Percentiles rank a stretch among this genome's conserved stretches.
Evolutionary conservation across 35 echinoderm and acorn worm genomes (phyloP).

Genomic region (Strongylocentrotus purpuratus): DNA sequence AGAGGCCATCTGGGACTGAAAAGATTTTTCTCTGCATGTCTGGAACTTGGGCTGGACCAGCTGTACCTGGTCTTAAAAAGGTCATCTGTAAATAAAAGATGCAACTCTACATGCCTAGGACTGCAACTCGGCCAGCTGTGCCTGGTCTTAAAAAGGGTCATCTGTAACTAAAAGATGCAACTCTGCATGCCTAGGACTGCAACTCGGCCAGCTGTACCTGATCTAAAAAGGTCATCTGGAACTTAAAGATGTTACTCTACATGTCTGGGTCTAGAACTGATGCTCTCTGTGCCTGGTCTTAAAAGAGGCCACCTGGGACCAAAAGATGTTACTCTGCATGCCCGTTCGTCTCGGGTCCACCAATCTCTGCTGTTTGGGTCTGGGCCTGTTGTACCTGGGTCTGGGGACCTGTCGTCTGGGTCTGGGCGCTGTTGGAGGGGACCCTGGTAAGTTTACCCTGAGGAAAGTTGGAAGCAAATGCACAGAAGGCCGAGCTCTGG

Average conservation of each 20-base stretch:
- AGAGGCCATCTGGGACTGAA: background rate
- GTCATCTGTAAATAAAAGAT: too few relatives aligned
- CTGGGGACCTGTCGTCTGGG: slow-evolving; percentile 53
- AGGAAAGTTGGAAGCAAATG: slow-evolving; percentile 76
- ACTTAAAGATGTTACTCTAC: background rate
- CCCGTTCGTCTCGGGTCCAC: slow-evolving; percentile 4
- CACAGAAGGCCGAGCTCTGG: slow-evolving; percentile 86
- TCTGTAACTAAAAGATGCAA: too few relatives aligned
- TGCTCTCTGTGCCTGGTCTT: background rate
- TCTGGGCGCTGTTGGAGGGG: slow-evolving; percentile 56
- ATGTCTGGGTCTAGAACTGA: background rate
- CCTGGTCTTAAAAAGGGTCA: too few relatives aligned
- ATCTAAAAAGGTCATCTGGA: background rate
- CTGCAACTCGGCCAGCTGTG: too few relatives aligned
- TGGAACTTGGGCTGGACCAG: background rate
- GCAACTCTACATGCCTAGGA: too few relatives aligned
- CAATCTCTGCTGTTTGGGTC: slow-evolving; percentile 49
- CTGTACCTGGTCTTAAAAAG: background rate
- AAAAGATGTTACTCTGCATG: background rate
- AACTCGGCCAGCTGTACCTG: too few relatives aligned
- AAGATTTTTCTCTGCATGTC: background rate
- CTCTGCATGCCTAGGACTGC: too few relatives aligned
- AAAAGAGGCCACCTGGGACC: background rate
- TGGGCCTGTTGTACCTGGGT: slow-evolving; percentile 56
- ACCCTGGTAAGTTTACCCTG: slow-evolving; percentile 65